Evolutionary conservation across 2,113 vertebrate species (phyloP).

Genomic region (Rhodinocichla rosea): DNA sequence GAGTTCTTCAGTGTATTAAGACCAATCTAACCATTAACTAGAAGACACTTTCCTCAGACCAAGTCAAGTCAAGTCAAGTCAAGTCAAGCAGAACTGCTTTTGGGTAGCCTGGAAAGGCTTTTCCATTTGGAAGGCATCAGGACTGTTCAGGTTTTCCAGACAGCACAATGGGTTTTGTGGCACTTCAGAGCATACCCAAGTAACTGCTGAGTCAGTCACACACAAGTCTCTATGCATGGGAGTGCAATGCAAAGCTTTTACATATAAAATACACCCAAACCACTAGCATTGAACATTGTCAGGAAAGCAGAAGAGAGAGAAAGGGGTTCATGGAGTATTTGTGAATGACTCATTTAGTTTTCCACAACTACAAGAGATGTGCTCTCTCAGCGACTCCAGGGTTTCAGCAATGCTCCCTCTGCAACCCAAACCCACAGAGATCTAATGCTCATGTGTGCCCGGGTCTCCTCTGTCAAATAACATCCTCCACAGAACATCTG

Average conservation of each 20-base stretch:
- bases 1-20: background rate
- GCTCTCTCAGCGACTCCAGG: background rate
- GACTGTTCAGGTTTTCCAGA: background rate
- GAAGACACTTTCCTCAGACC: background rate
- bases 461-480: background rate
- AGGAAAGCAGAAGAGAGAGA: background rate
- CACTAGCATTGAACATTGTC: background rate
- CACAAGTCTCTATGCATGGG: rapidly evolving
- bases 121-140: background rate
- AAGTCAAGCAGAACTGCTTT: background rate
- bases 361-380: background rate
- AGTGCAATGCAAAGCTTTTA: background rate
- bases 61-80: background rate
- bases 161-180: background rate
- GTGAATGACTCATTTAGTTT: conserved; percentile 8
- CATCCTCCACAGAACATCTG: background rate
- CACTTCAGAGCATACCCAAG: background rate
- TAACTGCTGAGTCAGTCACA: background rate
- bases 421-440: background rate
- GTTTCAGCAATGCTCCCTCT: background rate
- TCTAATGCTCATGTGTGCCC: background rate
- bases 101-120: background rate
- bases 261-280: background rate
- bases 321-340: background rate
- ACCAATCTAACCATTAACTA: background rate